These are phyloP conservation scores for Lithosia quadra DNA, from an alignment of 2,888 invertebrate species.

Conservation along the genomic window DNA sequence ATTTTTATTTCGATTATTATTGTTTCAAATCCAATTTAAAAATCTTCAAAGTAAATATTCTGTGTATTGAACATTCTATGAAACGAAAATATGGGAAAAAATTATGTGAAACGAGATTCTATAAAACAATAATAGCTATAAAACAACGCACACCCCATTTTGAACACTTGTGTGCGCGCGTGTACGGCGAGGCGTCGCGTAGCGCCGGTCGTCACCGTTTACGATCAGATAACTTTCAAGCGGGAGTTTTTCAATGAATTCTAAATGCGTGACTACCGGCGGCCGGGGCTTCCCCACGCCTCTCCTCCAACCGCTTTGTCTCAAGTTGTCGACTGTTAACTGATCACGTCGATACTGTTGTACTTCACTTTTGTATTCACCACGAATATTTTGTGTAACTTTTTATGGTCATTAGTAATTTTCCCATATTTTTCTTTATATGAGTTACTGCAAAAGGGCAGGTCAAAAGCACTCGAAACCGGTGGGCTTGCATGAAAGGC, in stretches of 20 bases:
- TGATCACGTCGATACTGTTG: conserved; percentile 64
- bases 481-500: too few species aligned
- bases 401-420: not conserved
- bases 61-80: too few species aligned
- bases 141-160: too few species aligned
- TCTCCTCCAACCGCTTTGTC: conserved; percentile 38
- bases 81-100: too few species aligned
- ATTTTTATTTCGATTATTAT: too few species aligned
- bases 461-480: too few species aligned
- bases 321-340: conserved; percentile 53
- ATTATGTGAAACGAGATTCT: too few species aligned
- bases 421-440: too few species aligned
- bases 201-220: conserved; percentile 60
- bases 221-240: conserved; percentile 85
- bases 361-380: conserved; percentile 13
- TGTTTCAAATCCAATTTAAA: too few species aligned
- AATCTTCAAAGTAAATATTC: too few species aligned
- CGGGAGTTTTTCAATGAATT: conserved; percentile 85
- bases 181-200: conserved; percentile 34
- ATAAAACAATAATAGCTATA: too few species aligned
- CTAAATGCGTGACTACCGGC: conserved; percentile 74
- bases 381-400: not conserved
- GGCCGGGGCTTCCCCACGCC: conserved; percentile 32
- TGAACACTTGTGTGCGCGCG: conserved; percentile 29
- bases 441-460: too few species aligned